These are phyloP conservation scores for Hydrocynus forskahlii DNA, from an alignment of 2,797 vertebrate species.

Conservation along the genomic window DNA sequence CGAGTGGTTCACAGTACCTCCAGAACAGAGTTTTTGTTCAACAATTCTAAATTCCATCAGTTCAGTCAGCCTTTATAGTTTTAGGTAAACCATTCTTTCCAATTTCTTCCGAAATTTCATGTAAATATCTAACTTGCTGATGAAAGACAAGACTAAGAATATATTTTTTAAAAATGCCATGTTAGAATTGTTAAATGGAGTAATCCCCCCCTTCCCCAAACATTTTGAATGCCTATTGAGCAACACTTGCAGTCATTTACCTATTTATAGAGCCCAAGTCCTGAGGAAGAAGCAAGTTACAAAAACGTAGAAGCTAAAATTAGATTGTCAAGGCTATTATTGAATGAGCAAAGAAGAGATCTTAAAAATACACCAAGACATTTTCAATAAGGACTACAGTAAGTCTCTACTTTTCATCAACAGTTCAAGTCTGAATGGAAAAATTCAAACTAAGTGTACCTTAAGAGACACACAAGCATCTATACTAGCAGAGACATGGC, in stretches of 20 bases:
- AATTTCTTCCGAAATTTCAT: neutral
- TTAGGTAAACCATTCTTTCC: no score
- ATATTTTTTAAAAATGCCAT: no score
- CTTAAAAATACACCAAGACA: conserved; percentile 36
- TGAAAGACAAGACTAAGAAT: neutral
- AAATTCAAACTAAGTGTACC: conserved; percentile 31
- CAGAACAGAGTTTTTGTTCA: neutral
- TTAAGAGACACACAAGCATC: neutral
- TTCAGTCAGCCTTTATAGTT: neutral
- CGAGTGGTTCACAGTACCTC: conserved; percentile 9
- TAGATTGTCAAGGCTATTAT: conserved; percentile 61
- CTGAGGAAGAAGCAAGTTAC: conserved; percentile 48
- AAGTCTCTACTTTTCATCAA: conserved; percentile 9
- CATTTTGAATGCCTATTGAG: conserved; percentile 16
- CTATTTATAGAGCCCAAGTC: conserved; percentile 25
- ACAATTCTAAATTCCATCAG: neutral
- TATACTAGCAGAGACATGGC: conserved; percentile 37
- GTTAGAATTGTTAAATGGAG: neutral
- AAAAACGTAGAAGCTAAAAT: conserved; percentile 49
- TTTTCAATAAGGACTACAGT: conserved; percentile 22
- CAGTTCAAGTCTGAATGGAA: conserved; percentile 11
- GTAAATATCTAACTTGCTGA: neutral
- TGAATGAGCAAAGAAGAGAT: conserved; percentile 42
- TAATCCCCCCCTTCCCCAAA: neutral
- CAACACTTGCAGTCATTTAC: conserved; percentile 35